A percentile compares a stretch with the other conserved stretches of the same genome.
phyloP scores from a whole-genome alignment of 1,140 invertebrate species.

The Zaprionus taronus region DNA sequence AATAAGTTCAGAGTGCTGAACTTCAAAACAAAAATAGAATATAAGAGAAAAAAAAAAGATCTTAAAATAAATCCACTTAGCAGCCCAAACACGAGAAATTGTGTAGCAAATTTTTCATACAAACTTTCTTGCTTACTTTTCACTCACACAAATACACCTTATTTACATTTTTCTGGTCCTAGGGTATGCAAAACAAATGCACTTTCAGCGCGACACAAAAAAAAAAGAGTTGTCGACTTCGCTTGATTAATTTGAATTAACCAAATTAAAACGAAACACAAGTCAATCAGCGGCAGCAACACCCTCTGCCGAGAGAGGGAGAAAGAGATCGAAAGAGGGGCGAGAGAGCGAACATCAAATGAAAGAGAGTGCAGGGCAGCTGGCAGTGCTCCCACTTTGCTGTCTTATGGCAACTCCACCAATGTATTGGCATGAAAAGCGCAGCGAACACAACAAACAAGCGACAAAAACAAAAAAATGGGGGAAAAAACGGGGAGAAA shows the following conservation, averaged over 20 bases:
- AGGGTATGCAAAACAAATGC: constrained; percentile 46
- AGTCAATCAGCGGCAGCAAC: constrained; percentile 62
- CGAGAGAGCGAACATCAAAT: neutral
- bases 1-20: too few relatives aligned
- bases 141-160: neutral
- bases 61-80: too few relatives aligned
- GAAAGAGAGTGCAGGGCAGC: neutral
- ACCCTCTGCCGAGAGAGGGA: constrained; percentile 29
- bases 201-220: constrained; percentile 26
- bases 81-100: too few relatives aligned
- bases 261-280: constrained; percentile 73
- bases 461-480: constrained; percentile 16
- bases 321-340: neutral
- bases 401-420: neutral
- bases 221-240: constrained; percentile 53
- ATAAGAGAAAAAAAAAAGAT: too few relatives aligned
- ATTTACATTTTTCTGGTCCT: neutral
- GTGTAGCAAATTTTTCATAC: too few relatives aligned
- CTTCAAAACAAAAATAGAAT: too few relatives aligned
- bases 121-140: neutral
- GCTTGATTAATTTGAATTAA: constrained; percentile 78
- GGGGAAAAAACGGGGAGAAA: constrained; percentile 1
- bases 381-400: neutral
- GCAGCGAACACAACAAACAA: constrained; percentile 36
- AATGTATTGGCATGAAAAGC: constrained; percentile 46